Evolutionary conservation across 2,888 invertebrate species (phyloP), one percentile per base, ranked within the genome.

Genomic region (Alloscopus bannaensis): DNA sequence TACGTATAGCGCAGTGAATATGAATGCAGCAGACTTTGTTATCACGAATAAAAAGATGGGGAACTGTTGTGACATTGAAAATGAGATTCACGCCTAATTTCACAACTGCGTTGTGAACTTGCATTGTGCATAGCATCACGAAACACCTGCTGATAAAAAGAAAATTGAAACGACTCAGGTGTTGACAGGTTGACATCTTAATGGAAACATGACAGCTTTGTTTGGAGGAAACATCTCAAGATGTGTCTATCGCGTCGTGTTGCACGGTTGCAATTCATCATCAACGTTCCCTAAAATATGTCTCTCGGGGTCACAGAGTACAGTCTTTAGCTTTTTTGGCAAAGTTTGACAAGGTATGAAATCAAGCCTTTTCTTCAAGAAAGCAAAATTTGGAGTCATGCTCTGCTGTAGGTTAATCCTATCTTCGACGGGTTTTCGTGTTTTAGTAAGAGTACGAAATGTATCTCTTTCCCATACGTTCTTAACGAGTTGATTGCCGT

Each of bases 171-270:
- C 22, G n/a, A 50, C 22, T 20, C 2, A 50, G 11, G 50, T 50
- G 50, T 8, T 50, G 50, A 50, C 50, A 50, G 50, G 22, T 22
- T 50, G 50, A 50, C 50, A 50, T 20, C 20, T 50, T 18, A 20
- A 50, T 18, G 20, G 50, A 11, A 20, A 50, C 11, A 22, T 20
- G 50, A 22, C 22, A 8, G 50, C n/a, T n/a, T n/a, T n/a, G n/a
- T n/a, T n/a, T n/a, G 50, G 1, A 50, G 36, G 36, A 36, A 13
- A 36, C 8, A 13, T 36, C 36, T 8, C 6, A 8, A 8, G 36
- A 36, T 36, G 36, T 13, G 8, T 13, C 36, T 36, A 8, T 36
- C 8, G 36, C 36, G 8, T 36, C 13, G 6, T 36, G 36, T 36
- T 36, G 36, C 13, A 36, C 36, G 13, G 8, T 6, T 36, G 36